A percentile compares a stretch with the other conserved stretches of the same genome.
phyloP scores from a whole-genome alignment of 2,113 vertebrate genomes.

The Nothoprocta perdicaria region DNA sequence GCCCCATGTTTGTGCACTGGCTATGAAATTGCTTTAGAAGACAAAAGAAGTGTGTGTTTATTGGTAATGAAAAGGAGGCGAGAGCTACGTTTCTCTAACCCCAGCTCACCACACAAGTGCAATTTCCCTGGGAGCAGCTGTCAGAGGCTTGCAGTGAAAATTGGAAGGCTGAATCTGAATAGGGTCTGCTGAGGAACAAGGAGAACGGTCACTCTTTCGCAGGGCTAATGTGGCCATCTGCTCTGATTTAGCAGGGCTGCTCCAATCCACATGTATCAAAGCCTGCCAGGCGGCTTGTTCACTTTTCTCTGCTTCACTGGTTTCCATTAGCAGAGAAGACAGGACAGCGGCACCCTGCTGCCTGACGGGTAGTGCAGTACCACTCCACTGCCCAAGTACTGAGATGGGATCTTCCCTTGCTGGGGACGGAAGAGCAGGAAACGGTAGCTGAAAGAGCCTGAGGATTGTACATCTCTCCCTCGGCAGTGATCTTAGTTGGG shows the following conservation, averaged over 20 bases:
- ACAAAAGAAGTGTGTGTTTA: constrained; percentile 50
- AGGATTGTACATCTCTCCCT: background rate
- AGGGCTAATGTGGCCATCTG: constrained; percentile 57
- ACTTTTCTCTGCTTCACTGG: background rate
- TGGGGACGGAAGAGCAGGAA: background rate
- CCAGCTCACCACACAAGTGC: background rate
- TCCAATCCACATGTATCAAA: background rate
- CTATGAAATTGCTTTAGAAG: constrained; percentile 74
- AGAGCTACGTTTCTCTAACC: background rate
- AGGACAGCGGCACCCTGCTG: background rate
- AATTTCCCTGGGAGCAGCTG: constrained; percentile 58
- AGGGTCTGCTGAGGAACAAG: background rate
- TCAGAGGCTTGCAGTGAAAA: constrained; percentile 53
- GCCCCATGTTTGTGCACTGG: constrained; percentile 62
- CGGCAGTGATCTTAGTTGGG: background rate
- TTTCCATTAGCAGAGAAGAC: background rate
- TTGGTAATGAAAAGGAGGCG: constrained; percentile 51
- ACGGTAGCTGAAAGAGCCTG: fast-evolving
- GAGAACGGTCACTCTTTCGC: background rate
- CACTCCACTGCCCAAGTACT: background rate
- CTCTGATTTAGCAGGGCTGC: background rate
- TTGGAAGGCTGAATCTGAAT: constrained; percentile 22
- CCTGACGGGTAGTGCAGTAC: fast-evolving
- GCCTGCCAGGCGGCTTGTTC: fast-evolving
- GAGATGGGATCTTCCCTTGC: background rate